Evolutionary conservation across 1,140 invertebrate genomes (phyloP), one percentile per base, ranked within the genome.

Genomic region (Cydia amplana): DNA sequence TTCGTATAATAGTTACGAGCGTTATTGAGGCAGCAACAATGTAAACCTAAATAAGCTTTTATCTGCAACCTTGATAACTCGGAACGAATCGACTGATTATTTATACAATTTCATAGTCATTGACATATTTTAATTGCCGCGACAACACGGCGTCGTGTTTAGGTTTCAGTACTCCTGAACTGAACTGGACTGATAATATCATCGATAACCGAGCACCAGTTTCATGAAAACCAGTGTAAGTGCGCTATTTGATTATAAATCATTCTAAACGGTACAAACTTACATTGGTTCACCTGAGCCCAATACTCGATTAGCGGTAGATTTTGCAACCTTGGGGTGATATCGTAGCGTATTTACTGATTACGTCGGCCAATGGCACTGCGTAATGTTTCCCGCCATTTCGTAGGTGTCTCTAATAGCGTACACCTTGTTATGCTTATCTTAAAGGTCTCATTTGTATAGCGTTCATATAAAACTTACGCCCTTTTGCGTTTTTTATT

Each of bases 81-180:
- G 0, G 14, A 67, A 70, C 32, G 28, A 40, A 70, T 36, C 65
- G n/a, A 40, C 36, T 43, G 32, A 43, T 70, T 70, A 40, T 4
- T 43, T 14, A 40, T 36, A 70, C 65, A 70, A 70, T 70, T 70
- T 70, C 36, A 18, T 70, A 70, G 65, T 70, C 65, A 70, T 70
- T 70, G 65, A 36, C 65, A 70, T 70, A 70, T 70, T 70, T 70
- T 70, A 20, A 70, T 70, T 70, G 28, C 64, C 64, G 4, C 64
- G 28, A 67, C 64, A 67, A 67, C 32, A 18, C 36, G 4, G 36
- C 65, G 32, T 40, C 16, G 18, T 70, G 65, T 70, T 70, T 70
- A 10, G 65, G 65, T 70, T 70, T 70, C 32, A 70, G 36, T 70
- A 36, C 65, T 43, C 65, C 36, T 70, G 65, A 70, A 70, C 65